Evolutionary conservation across 2,113 vertebrate species (phyloP), one percentile per base, ranked within the genome.

Genomic region (Stictonetta naevosa): DNA sequence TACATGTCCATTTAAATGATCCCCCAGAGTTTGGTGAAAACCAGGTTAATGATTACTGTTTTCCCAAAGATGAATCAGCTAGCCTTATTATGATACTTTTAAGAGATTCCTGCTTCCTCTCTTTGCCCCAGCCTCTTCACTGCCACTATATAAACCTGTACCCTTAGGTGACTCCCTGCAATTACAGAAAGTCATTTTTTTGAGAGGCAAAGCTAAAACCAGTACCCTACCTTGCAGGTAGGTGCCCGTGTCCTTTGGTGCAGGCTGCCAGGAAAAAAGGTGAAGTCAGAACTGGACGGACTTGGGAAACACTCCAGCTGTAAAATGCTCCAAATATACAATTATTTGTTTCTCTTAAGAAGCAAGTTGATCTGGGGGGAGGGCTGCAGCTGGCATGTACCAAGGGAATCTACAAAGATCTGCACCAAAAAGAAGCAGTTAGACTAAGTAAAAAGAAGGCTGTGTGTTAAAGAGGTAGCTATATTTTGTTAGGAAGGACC

Each of bases 271-370:
- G 53, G 56, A 58, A 76, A 60, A 81, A 78, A 46, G 13, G 13
- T 68, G 34, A 75, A 78, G 56, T 75, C 31, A 72, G 56, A 86
- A 86, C 33, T 59, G 60, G 36, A 92, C 86, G 74, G 55, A 88
- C 52, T 93, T 4, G 2, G 72, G 81, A 91, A 92, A 79, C 58
- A 18, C 29, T 93, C 33, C 29, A 56, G 38, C 69, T 82, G 29
- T 84, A 79, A 88, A 95, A 86, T 86, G 36, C 33, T 77, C 62
- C 44, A 86, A 72, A 76, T 50, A 36, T 66, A 80, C 82, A 94
- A 16, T 6, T 52, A 60, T 33, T 96, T 90, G 21, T 83, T 92
- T 88, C 63, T 88, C n/a, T 4, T 66, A 79, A 89, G 71, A 75
- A 86, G 15, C 44, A 84, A 64, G 58, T 50, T 90, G 31, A 31